Evolutionary conservation across 2,797 vertebrate genomes (phyloP), one percentile per base, ranked within the genome.

Genomic region (Sarcophilus harrisii): DNA sequence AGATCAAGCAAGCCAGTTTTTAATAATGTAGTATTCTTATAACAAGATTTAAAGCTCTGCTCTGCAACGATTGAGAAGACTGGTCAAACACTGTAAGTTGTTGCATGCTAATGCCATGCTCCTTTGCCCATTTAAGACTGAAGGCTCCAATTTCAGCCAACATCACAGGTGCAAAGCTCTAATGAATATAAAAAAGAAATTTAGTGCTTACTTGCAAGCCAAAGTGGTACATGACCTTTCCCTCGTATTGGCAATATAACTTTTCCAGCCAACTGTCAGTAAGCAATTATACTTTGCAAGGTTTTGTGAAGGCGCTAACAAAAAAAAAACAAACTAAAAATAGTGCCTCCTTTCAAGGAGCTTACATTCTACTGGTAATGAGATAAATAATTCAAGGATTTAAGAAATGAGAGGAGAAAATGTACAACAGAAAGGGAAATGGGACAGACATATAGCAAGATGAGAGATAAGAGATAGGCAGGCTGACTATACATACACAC

Each of bases 1-100:
- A 98, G 97, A 98, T 92, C 96, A 97, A 94, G 4, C 1, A 96
- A 95, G 94, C 95, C 95, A 49, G 93, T 92, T 92, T 93, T 89
- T 52, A 97, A 97, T 96, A 97, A 97, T 24, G 57, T 5, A 95
- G 91, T 90, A 95, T 93, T 57, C 93, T 92, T 92, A 52, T 58
- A 95, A 92, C 18, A 96, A 96, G 94, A 97, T 96, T 94, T 94
- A 92, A 90, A 38, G 1, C 89, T 91, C 90, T 91, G 38, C 10
- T 92, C 81, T 94, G 32, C 55, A 49, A 94, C 57, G 6, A 29
- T 54, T 87, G 49, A 13, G 24, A 90, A 21, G 21, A 60, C 73
- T 13, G 18, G 38, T 49, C 89, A 94, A 1, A 0, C 1, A 0
- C 0, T 30, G 32, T 0, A 57, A 5, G 29, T 57, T 93, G 91